phyloP scores from a whole-genome alignment of 2,797 vertebrate genomes.

The Chiloscyllium punctatum region DNA sequence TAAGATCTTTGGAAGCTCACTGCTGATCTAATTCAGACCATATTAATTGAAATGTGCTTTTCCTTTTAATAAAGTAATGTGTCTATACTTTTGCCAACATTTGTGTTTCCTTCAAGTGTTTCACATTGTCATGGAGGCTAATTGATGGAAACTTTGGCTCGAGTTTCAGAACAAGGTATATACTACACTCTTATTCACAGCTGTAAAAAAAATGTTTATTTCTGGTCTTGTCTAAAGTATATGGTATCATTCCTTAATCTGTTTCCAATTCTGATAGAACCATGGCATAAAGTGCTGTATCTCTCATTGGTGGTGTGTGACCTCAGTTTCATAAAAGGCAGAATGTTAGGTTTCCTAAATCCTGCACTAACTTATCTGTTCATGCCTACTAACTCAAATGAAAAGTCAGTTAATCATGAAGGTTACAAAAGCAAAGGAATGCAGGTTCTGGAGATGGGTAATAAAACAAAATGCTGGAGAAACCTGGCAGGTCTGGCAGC shows the following conservation, averaged over 20 bases:
- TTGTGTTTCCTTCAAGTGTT: background rate
- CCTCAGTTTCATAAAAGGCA: background rate
- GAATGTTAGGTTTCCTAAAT: background rate
- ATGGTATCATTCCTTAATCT: background rate
- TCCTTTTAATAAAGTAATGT: background rate
- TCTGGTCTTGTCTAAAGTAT: background rate
- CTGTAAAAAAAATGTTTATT: background rate
- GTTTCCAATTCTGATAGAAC: background rate
- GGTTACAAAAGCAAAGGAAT: too few relatives aligned
- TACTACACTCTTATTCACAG: background rate
- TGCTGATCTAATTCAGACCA: background rate
- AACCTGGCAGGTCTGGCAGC: too few relatives aligned
- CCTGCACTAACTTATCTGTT: background rate
- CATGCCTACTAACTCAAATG: background rate
- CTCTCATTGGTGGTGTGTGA: background rate
- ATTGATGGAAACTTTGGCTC: background rate
- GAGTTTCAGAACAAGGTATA: background rate
- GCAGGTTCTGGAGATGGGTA: too few relatives aligned
- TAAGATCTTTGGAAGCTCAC: background rate
- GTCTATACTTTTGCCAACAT: background rate
- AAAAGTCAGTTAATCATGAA: slow-evolving; percentile 44
- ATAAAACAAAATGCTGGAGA: too few relatives aligned
- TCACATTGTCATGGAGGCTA: background rate
- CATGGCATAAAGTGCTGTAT: background rate
- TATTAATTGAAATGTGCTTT: background rate